A percentile compares a stretch with the other conserved stretches of the same genome.
These are phyloP conservation scores for Gadus macrocephalus DNA, from an alignment of 2,113 vertebrate genomes.

Conservation along the genomic window DNA sequence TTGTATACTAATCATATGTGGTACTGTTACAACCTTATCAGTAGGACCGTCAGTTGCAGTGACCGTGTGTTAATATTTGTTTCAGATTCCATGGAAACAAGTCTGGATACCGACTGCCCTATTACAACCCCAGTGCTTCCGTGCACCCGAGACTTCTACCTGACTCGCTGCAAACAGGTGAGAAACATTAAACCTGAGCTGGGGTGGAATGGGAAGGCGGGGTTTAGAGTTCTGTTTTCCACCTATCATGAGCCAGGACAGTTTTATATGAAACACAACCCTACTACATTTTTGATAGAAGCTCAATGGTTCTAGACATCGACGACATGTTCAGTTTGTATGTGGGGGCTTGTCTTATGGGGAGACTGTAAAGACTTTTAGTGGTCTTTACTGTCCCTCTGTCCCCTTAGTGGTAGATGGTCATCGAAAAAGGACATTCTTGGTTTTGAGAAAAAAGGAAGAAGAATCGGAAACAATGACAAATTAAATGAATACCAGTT, in stretches of 20 bases:
- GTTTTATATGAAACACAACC: not conserved
- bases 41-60: not conserved
- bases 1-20: not conserved
- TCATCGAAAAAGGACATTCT: too few species aligned
- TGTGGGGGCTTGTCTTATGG: too few species aligned
- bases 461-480: too few species aligned
- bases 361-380: too few species aligned
- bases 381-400: too few species aligned
- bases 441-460: too few species aligned
- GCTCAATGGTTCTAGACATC: too few species aligned
- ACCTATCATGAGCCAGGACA: not conserved
- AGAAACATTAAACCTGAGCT: constrained; percentile 14
- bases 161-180: constrained; percentile 78
- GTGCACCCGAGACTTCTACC: constrained; percentile 84
- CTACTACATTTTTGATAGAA: not conserved
- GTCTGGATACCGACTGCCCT: constrained; percentile 84
- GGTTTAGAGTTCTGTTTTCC: not conserved
- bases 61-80: constrained; percentile 12
- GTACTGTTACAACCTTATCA: not conserved
- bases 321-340: too few species aligned
- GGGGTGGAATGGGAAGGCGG: not conserved
- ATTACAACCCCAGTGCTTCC: constrained; percentile 72
- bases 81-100: constrained; percentile 78
- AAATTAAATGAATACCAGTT: too few species aligned
- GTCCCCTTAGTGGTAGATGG: too few species aligned